phyloP scores from a whole-genome alignment of 2,113 vertebrate species.

The Laterallus jamaicensis region DNA sequence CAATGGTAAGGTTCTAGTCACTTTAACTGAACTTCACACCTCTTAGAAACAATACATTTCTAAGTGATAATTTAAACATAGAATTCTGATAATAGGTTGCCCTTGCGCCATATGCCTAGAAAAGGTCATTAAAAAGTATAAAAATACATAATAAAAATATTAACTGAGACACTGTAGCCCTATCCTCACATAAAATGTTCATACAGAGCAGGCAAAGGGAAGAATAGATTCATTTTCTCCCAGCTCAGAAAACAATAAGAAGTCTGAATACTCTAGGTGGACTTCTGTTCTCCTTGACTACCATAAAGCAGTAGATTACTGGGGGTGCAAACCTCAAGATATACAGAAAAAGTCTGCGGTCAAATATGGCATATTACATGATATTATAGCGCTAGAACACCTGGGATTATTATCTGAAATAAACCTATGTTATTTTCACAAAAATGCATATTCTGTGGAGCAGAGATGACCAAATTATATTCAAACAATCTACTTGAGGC shows the following conservation, averaged over 20 bases:
- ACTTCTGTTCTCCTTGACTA: neutral
- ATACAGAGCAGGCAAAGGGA: neutral
- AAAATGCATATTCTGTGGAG: neutral
- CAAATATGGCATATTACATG: neutral
- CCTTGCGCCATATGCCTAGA: neutral
- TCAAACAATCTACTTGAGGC: neutral
- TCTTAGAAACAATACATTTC: neutral
- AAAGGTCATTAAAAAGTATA: neutral
- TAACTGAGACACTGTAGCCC: neutral
- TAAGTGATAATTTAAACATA: neutral
- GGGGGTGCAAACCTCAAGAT: neutral
- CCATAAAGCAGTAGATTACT: neutral
- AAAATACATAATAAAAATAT: neutral
- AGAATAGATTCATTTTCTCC: neutral
- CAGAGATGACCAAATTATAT: neutral
- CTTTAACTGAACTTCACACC: neutral
- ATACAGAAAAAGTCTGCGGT: neutral
- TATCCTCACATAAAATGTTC: neutral
- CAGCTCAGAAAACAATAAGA: neutral
- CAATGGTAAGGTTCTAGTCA: neutral
- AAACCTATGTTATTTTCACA: neutral
- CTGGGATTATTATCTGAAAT: neutral
- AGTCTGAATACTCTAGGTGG: neutral
- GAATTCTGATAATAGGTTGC: neutral
- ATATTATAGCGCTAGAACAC: neutral